These are phyloP conservation scores for Lycodopsis pacificus DNA, from an alignment of 2,797 vertebrate genomes.

Conservation along the genomic window DNA sequence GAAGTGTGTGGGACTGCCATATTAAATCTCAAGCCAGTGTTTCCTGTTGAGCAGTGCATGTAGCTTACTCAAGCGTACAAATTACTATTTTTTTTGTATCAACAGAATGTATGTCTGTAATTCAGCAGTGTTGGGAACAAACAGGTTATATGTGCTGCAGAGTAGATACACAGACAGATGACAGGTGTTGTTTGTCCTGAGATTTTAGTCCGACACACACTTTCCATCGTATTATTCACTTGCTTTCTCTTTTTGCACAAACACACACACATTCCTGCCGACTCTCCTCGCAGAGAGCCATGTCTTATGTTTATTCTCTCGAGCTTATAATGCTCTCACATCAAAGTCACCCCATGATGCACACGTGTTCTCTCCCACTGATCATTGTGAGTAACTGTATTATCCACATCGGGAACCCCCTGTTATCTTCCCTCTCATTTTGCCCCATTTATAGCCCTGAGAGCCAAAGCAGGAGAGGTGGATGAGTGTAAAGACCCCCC, in stretches of 20 bases:
- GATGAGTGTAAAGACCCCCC: conserved; percentile 59
- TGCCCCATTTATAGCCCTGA: conserved; percentile 68
- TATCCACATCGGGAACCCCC: conserved; percentile 67
- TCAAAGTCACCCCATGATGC: conserved; percentile 78
- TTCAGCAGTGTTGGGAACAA: too few relatives aligned
- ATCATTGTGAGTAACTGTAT: conserved; percentile 78
- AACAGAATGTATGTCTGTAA: too few relatives aligned
- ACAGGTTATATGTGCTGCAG: too few relatives aligned
- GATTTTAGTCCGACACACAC: background rate
- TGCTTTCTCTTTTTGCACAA: conserved; percentile 23
- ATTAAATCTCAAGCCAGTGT: too few relatives aligned
- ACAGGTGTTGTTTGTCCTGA: background rate
- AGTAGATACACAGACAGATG: background rate
- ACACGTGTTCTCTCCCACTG: conserved; percentile 66
- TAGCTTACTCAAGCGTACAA: too few relatives aligned
- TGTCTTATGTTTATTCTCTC: conserved; percentile 59
- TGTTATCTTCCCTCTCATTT: conserved; percentile 59
- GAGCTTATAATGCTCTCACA: conserved; percentile 67
- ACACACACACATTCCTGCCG: conserved; percentile 26
- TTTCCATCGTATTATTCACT: conserved; percentile 47
- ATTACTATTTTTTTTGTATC: too few relatives aligned
- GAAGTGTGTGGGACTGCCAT: too few relatives aligned
- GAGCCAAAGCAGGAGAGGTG: conserved; percentile 58
- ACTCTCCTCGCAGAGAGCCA: conserved; percentile 37
- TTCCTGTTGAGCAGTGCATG: too few relatives aligned